A percentile compares a stretch with the other conserved stretches of the same genome.
Evolutionary conservation across 2,113 vertebrate genomes (phyloP).

Genomic region (Pteropus alecto): DNA sequence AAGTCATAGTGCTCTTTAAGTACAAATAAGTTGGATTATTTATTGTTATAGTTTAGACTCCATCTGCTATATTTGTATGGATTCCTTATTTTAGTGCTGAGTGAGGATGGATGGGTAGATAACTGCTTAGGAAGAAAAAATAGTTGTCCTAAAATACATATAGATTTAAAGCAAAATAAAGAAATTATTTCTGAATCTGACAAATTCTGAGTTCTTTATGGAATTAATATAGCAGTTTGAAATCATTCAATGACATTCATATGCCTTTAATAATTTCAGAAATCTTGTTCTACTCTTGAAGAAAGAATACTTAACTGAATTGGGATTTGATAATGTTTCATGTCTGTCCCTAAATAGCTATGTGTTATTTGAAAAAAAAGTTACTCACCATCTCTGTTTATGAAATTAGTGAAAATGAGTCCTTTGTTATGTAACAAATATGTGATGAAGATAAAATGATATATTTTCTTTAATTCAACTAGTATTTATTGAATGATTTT

Average conservation of each 20-base stretch:
- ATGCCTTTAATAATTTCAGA: background rate
- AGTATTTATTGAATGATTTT: background rate
- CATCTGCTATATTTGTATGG: background rate
- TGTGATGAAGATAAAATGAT: background rate
- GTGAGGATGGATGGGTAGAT: background rate
- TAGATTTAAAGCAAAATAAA: background rate
- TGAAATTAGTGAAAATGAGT: background rate
- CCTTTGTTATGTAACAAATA: background rate
- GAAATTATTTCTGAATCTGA: conserved; percentile 8
- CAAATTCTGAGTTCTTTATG: background rate
- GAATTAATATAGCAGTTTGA: background rate
- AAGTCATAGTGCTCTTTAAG: background rate
- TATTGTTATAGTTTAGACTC: background rate
- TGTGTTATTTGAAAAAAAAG: conserved; percentile 19
- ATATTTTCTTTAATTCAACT: background rate
- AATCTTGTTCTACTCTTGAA: background rate
- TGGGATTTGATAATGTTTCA: background rate
- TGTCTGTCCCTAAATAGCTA: background rate
- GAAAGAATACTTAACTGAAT: background rate
- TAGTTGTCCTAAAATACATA: background rate
- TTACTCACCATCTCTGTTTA: background rate
- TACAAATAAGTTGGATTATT: background rate
- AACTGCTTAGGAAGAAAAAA: background rate
- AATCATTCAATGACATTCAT: background rate
- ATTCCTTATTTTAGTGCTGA: background rate